Evolutionary conservation across 2,113 vertebrate genomes (phyloP).

Genomic region (Gymnorhina tibicen): DNA sequence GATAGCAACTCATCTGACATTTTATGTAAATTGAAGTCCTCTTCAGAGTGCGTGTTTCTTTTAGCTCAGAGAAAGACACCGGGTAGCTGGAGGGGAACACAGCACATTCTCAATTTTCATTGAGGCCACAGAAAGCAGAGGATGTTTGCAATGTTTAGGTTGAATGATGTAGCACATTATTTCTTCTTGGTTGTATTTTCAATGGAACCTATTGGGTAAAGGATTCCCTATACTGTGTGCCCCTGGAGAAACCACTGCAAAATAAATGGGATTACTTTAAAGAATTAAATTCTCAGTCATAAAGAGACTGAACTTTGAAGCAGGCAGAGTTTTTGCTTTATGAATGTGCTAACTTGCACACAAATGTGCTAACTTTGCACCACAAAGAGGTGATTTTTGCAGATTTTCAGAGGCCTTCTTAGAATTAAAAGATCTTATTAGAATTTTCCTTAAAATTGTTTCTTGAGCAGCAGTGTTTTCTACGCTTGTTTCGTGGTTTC

Average conservation of each 20-base stretch:
- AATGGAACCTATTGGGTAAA: accelerated
- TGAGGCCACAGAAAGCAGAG: neutral
- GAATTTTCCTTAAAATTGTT: neutral
- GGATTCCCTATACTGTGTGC: neutral
- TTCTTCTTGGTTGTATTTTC: neutral
- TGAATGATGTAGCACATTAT: neutral
- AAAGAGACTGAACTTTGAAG: neutral
- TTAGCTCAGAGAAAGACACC: neutral
- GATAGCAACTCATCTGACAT: neutral
- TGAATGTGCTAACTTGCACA: neutral
- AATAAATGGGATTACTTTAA: neutral
- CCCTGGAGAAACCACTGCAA: neutral
- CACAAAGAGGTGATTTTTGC: neutral
- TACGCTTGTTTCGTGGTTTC: neutral
- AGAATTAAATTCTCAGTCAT: neutral
- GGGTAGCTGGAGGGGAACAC: neutral
- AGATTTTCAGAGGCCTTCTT: neutral
- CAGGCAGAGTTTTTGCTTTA: neutral
- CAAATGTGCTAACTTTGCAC: neutral
- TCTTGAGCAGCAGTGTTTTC: neutral
- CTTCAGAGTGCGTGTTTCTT: neutral
- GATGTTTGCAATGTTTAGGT: neutral
- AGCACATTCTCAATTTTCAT: neutral
- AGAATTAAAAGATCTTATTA: neutral
- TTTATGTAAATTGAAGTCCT: neutral